phyloP scores from a whole-genome alignment of 2,113 vertebrate species.

The Blennius ocellaris region DNA sequence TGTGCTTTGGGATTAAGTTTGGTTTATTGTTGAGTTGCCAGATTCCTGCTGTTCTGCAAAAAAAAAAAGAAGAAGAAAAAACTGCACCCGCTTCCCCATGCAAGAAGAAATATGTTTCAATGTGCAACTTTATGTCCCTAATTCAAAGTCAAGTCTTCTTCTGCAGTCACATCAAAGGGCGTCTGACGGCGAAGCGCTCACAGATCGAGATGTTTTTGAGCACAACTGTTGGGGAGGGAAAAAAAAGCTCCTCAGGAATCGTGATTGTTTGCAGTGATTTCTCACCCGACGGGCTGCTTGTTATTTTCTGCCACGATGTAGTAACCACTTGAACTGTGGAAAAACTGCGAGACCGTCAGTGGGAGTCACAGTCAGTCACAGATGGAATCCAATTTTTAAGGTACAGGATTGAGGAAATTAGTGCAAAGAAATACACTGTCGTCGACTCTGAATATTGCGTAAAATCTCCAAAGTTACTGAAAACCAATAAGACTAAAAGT shows the following conservation, averaged over 20 bases:
- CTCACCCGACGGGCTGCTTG: neutral
- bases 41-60: neutral
- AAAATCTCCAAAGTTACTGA: no score
- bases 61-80: neutral
- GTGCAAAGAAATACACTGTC: no score
- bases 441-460: no score
- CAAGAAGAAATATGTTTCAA: no score
- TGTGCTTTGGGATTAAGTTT: slow-evolving; percentile 13
- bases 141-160: neutral
- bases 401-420: no score
- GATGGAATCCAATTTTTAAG: no score
- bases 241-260: neutral
- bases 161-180: neutral
- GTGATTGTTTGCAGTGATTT: no score
- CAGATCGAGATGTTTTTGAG: neutral
- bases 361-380: neutral
- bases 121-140: neutral
- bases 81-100: neutral
- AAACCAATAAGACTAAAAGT: no score
- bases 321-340: neutral
- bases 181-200: neutral
- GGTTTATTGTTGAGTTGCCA: slow-evolving; percentile 4
- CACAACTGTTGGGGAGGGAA: neutral
- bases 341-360: neutral
- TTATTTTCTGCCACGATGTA: neutral